Evolutionary conservation across 2,797 vertebrate genomes (phyloP), one percentile per base, ranked within the genome.

Genomic region (Bryconaethiops microstoma): DNA sequence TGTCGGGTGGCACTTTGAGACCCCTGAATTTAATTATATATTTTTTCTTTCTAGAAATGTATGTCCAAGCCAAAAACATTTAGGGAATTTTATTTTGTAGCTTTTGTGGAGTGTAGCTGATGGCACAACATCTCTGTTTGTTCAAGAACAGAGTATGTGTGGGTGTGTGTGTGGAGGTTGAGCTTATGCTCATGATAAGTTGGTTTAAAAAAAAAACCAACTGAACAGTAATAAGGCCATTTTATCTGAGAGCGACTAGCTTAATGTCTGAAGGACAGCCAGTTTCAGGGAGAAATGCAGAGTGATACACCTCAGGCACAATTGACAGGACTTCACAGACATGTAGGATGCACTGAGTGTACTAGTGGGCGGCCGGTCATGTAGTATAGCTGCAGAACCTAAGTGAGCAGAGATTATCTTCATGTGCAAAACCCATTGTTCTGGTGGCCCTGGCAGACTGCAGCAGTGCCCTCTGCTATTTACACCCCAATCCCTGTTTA

Each of bases 241-340:
- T 5, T 13, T 16, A 16, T 54, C 52, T 19, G 40, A 77, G 54
- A 25, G 57, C 63, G 12, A 40, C 7, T 4, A 59, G 86, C 86
- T 87, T 87, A 88, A 87, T 87, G 90, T 89, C 82, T 86, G 88
- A 88, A 35, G 60, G 84, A 86, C 86, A 78, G 86, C 79, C 72
- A 82, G 89, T 90, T 84, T 84, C 83, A 25, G 84, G 13, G 83
- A 59, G 7, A 54, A 42, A 72, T 21, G 7, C 40, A n/a, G 17
- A 69, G 55, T 48, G 29, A 72, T 45, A 16, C 0, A 70, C 87
- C 79, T 87, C 82, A 0, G 79, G 86, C 83, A 63, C 0, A 63
- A 63, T 13, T 63, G 25, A 29, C 60, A 63, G 25, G 60, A 63
- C 60, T 63, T 63, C 60, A 63, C 25, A 63, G 60, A 35, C 25